Evolutionary conservation across 1,140 invertebrate genomes (phyloP), one percentile per base, ranked within the genome.

Genomic region (Eueides isabella): DNA sequence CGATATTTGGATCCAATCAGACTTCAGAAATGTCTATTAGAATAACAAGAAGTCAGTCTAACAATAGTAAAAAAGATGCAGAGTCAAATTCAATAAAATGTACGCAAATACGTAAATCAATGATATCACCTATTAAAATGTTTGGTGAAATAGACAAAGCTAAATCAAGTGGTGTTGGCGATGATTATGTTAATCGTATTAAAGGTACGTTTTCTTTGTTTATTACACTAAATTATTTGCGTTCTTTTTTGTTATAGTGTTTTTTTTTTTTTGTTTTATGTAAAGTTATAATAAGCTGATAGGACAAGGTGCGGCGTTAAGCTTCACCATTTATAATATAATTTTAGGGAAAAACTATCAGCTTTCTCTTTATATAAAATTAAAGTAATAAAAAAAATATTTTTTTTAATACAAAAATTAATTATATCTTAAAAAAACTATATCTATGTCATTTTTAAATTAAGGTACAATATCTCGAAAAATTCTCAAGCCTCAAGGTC

Each of bases 91-190:
- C 48, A 55, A 55, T 9, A 28, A 74, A 29, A 69, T 26, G 26
- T 23, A 16, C 61, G 30, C 14, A 31, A 16, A 70, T 55, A 26
- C 66, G 61, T 11, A 80, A 67, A 61, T 80, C 81, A 11, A 61
- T 74, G 5, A 88, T 86, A 72, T 88, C 85, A 0, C 86, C 85
- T 19, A 84, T 86, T 44, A 82, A 81, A 76, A 61, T 80, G 16
- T 81, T 77, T 26, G 72, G 74, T 26, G 82, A 84, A 31, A 62
- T 41, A 3, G 38, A 3, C 31, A 78, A 66, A 61, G 30, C 62
- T 16, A 61, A 67, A 26, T 68, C 66, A 19, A 16, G 6, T 62
- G 65, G n/a, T 71, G 29, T 48, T 28, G 48, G 55, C 2, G 72
- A 62, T 12, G 61, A 61, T 63, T 63, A 64, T 33, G 26, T 74